These are phyloP conservation scores for Manacus vitellinus DNA, from an alignment of 2,113 vertebrate genomes.

Conservation along the genomic window DNA sequence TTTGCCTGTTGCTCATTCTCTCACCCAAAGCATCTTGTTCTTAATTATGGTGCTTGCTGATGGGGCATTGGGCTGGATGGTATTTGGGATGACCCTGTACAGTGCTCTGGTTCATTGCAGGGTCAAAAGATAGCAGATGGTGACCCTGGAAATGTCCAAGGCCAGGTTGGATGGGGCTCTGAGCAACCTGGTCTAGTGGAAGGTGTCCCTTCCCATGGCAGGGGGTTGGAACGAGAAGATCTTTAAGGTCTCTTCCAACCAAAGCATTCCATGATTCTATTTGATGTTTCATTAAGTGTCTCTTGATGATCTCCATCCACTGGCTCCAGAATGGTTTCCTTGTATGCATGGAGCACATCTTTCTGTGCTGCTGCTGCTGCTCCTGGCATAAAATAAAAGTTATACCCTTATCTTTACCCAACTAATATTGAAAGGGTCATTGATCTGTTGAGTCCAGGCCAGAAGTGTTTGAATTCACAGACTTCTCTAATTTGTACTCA, in stretches of 20 bases:
- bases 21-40: background rate
- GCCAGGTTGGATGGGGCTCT: background rate
- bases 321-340: background rate
- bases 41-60: background rate
- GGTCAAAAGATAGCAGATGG: background rate
- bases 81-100: background rate
- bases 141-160: background rate
- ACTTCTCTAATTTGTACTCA: background rate
- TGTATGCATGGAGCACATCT: accelerated
- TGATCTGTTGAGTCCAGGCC: background rate
- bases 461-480: background rate
- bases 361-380: background rate
- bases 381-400: background rate
- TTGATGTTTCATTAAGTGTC: background rate
- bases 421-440: background rate
- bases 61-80: background rate
- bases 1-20: background rate
- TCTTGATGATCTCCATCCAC: background rate
- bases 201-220: background rate
- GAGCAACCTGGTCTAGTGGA: background rate
- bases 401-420: background rate
- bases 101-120: background rate
- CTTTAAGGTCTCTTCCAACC: background rate
- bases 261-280: background rate
- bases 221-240: background rate